phyloP scores from a whole-genome alignment of 1,140 invertebrate genomes.

The Panagrolaimus sp. region DNA sequence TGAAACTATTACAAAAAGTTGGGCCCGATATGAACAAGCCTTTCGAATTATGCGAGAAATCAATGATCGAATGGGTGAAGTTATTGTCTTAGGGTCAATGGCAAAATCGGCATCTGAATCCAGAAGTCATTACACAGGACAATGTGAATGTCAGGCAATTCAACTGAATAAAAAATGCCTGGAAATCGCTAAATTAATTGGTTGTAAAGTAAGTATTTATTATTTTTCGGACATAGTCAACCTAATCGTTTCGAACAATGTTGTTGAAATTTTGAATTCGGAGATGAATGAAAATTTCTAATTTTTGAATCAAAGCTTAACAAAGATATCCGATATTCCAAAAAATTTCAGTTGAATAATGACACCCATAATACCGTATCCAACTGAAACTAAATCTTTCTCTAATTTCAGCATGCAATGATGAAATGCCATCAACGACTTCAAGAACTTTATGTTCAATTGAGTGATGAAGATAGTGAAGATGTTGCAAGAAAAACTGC shows the following conservation, averaged over 20 bases:
- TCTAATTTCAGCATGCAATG: conserved; percentile 52
- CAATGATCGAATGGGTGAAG: conserved; percentile 57
- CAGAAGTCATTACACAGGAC: conserved; percentile 56
- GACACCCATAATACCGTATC: too few species aligned
- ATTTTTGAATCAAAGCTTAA: too few species aligned
- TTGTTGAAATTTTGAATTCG: too few species aligned
- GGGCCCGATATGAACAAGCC: conserved; percentile 59
- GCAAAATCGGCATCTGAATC: conserved; percentile 58
- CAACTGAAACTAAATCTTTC: too few species aligned
- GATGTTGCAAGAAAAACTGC: conserved; percentile 42
- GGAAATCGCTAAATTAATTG: conserved; percentile 55
- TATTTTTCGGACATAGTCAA: too few species aligned
- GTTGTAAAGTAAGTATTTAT: conserved; percentile 46
- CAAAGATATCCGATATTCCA: too few species aligned
- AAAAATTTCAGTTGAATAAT: too few species aligned
- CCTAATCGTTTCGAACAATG: too few species aligned
- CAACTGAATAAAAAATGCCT: conserved; percentile 58
- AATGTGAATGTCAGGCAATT: conserved; percentile 58
- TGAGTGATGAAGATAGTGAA: conserved; percentile 53
- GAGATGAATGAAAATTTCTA: too few species aligned
- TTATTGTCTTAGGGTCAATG: conserved; percentile 52
- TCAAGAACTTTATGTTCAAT: conserved; percentile 52
- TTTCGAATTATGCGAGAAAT: conserved; percentile 56
- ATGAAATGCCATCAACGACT: conserved; percentile 56
- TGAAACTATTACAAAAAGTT: conserved; percentile 56